A percentile compares a stretch with the other conserved stretches of the same genome.
These are phyloP conservation scores for Lindbergichthys nudifrons DNA, from an alignment of 2,797 vertebrate species.

Conservation along the genomic window DNA sequence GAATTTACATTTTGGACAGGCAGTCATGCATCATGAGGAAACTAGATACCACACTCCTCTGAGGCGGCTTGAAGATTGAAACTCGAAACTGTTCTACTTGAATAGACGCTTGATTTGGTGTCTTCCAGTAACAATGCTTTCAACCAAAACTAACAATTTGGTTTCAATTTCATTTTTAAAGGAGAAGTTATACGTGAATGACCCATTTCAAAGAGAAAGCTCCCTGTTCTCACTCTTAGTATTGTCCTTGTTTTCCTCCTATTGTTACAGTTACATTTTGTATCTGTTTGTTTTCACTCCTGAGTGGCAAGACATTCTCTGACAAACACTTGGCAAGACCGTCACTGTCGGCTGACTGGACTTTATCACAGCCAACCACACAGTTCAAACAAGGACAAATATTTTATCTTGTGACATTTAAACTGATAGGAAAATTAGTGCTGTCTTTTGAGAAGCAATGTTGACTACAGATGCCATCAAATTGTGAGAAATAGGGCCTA, in stretches of 20 bases:
- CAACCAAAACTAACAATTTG: no score
- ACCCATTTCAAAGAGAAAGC: not conserved
- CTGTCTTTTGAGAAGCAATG: not conserved
- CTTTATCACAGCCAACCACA: not conserved
- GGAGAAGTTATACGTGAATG: not conserved
- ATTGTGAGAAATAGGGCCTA: not conserved
- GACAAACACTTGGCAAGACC: not conserved
- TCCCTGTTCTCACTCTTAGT: not conserved
- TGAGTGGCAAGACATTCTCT: not conserved
- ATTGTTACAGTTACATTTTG: not conserved
- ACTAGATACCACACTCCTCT: slow-evolving; percentile 7
- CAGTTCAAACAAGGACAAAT: slow-evolving; percentile 12
- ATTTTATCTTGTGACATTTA: not conserved
- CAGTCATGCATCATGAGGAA: slow-evolving; percentile 11
- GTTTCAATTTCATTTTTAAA: not conserved
- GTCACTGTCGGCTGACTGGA: slow-evolving; percentile 24
- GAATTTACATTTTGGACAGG: slow-evolving; percentile 24
- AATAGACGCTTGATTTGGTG: not conserved
- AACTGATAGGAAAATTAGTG: not conserved
- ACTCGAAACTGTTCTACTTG: not conserved
- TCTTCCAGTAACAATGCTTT: not conserved
- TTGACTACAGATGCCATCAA: not conserved
- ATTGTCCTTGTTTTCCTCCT: not conserved
- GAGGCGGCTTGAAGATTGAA: not conserved
- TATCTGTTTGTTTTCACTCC: not conserved